Base-by-base conservation (phyloP, 2,888 invertebrate species). In the Sisyra nigra region DNA sequence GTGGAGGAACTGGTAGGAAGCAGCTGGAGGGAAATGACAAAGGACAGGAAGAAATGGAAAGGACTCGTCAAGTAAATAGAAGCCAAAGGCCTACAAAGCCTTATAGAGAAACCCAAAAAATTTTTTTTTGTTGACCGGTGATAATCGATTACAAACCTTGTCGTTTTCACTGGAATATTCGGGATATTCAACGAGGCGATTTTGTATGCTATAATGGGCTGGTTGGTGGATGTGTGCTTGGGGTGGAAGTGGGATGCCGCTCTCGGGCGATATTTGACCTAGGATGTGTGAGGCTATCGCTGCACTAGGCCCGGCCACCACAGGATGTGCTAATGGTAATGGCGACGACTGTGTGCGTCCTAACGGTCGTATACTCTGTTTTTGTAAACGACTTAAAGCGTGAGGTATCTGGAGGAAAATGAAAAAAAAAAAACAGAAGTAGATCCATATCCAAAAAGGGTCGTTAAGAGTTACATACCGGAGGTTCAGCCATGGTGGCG, bases 291-390 rank as follows among this genome's bases (percentile, higher is more conserved):
- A 32, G 32, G 53, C 49, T 38, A 52, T 50, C 24, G 51, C 53
- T 44, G 30, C 35, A 11, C 41, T 34, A 3, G 59, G 57, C 9
- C 67, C 65, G 40, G 72, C 70, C 44, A 91, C 72, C 72, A 87
- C 78, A 17, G 91, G 88, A 66, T 91, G 88, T 1, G 91, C 91
- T 44, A 93, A 67, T 18, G 88, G 88, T 52, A 91, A 65, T 1
- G 91, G 91, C 3, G 93, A 93, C 37, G 93, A 93, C 66, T 94
- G 93, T 45, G 94, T 94, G 57, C 94, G 78, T 46, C 91, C 89
- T 53, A 92, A 69, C 29, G 88, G 88, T 41, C 88, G 68, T 50
- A 63, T 62, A 15, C 76, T 73, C 58, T 72, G 69, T 67, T 80
- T 81, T 66, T 71, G 70, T 45, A 82, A 70, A 53, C 80, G 71